Evolutionary conservation across 1,140 invertebrate genomes (phyloP).

Genomic region (Cecropterus lyciades): DNA sequence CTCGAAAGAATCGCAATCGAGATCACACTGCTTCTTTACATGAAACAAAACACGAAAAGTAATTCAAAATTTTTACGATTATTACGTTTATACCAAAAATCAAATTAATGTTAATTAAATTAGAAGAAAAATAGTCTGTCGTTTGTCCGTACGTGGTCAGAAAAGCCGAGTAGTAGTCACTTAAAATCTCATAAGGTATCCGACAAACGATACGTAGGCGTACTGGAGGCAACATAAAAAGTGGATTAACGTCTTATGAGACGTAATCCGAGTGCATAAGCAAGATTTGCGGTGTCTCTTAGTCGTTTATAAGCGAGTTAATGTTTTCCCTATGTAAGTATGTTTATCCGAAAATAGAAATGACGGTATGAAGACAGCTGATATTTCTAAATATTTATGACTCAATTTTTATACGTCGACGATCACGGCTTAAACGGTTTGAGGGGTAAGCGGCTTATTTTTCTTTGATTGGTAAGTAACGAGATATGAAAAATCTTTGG

Average conservation of each 20-base stretch:
- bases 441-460: not conserved
- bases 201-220: constrained; percentile 58
- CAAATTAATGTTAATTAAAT: no score
- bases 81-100: no score
- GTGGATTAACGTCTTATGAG: constrained; percentile 66
- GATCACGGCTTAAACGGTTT: no score
- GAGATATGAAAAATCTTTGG: not conserved
- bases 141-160: not conserved
- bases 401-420: constrained; percentile 20
- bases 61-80: no score
- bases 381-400: constrained; percentile 42
- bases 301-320: constrained; percentile 46
- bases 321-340: constrained; percentile 37
- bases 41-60: no score
- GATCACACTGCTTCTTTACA: no score
- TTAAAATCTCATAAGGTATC: constrained; percentile 71
- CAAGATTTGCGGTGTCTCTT: constrained; percentile 56
- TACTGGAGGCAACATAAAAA: constrained; percentile 62
- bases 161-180: constrained; percentile 49
- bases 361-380: constrained; percentile 25
- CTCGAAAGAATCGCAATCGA: no score
- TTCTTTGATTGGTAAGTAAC: not conserved
- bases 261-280: constrained; percentile 63
- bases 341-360: constrained; percentile 34
- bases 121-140: not conserved